Evolutionary conservation across 37 sponge, comb jelly and placozoan genomes (phyloP), one percentile per base, ranked within the genome.

Genomic region (Theonella swinhoei): DNA sequence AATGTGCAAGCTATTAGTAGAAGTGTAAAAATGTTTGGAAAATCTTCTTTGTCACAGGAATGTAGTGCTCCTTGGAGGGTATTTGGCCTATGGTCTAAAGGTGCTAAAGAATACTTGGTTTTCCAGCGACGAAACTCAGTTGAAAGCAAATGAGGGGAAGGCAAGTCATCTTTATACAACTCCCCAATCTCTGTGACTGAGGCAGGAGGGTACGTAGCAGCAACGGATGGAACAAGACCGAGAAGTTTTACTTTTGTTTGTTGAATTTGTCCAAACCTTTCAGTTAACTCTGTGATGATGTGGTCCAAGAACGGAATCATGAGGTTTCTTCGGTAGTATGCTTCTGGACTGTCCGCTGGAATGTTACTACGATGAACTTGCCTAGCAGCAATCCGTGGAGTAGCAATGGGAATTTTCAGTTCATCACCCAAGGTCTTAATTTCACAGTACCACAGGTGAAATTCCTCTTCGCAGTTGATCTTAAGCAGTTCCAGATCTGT

Each of bases 271-370:
- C 75, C 75, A 74, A 68, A 80, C 40, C 81, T 32, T n/a, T 29
- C 33, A 25, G 43, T 31, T 62, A 76, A 22, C 11, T 58, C 77
- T 17, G 54, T 23, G 9, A 22, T 58, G 25, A 76, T 39, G 77
- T 76, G 62, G 77, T 76, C 77, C 5, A 76, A 62, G 62, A 76
- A 76, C 9, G 77, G 77, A 30, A 76, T 26, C 35, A 58, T 43
- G 14, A 76, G 17, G 11, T 39, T 42, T 19, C 62, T 59, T 24
- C 69, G 81, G 42, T 68, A 80, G 59, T 80, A 80, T 25, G 28
- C 70, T 24, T 80, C 70, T 39, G 70, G 69, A 63, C 70, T 68
- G 54, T 66, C 47, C 3, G 64, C 68, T 25, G 64, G 59, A 66
- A 68, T 70, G 42, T 80, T 8, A 8, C 8, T 24, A 30, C 67